Evolutionary conservation across 53 echinoderm and acorn worm species (phyloP).

Genomic region (Stichopus horrens): DNA sequence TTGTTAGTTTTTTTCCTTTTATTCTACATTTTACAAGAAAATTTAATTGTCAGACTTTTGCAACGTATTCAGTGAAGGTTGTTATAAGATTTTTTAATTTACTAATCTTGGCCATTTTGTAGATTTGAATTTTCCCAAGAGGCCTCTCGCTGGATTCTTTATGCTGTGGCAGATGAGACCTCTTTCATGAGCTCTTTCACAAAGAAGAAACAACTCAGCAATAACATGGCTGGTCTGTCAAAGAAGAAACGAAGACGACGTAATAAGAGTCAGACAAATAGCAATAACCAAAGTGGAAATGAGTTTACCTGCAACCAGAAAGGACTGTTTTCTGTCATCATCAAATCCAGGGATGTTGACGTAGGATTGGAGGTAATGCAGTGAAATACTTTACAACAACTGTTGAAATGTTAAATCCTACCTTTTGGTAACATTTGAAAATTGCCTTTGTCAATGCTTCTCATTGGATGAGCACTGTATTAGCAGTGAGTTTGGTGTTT

Average conservation of each 20-base stretch:
- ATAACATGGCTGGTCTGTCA: neutral
- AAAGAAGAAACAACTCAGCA: slow-evolving; percentile 68
- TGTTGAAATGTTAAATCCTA: no score
- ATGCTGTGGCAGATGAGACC: slow-evolving; percentile 76
- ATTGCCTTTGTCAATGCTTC: no score
- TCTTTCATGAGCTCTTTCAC: slow-evolving; percentile 86
- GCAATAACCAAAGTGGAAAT: neutral
- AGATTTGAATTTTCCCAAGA: slow-evolving; percentile 67
- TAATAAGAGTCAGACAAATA: neutral
- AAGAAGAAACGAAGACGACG: neutral
- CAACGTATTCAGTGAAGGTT: neutral
- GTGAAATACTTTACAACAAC: no score
- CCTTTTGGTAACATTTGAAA: no score
- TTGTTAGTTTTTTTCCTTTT: no score
- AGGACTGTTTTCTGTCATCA: neutral
- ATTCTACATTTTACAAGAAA: no score
- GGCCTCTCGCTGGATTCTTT: slow-evolving; percentile 58
- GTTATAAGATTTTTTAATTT: slow-evolving; percentile 5
- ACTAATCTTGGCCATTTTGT: neutral
- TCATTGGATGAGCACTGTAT: no score
- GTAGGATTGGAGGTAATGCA: neutral
- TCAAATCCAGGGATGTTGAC: neutral
- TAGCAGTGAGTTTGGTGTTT: no score
- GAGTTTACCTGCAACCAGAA: neutral
- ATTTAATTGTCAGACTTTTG: no score